Percentiles rank a stretch among this genome's conserved stretches.
Evolutionary conservation across 2,888 invertebrate genomes (phyloP).

Genomic region (Gymnocheta viridis): DNA sequence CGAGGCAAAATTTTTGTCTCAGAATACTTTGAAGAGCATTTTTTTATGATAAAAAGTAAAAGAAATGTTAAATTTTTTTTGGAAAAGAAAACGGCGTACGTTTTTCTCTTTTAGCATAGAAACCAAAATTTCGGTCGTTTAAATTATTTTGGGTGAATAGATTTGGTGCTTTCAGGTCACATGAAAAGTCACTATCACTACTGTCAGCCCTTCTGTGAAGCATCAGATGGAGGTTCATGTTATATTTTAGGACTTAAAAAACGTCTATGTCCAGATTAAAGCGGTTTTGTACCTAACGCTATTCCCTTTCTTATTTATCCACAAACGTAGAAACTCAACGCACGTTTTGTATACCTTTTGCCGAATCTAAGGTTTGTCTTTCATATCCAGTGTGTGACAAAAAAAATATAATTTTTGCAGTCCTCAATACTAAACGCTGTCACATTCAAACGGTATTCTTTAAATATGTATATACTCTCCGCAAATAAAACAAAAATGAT

Average conservation of each 20-base stretch:
- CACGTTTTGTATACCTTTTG: conserved; percentile 5
- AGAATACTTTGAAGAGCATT: too few relatives aligned
- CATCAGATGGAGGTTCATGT: conserved; percentile 4
- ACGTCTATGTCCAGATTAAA: too few relatives aligned
- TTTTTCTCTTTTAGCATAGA: too few relatives aligned
- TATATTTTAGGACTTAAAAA: too few relatives aligned
- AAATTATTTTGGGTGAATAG: not conserved
- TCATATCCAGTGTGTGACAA: not conserved
- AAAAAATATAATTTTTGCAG: conserved; percentile 24
- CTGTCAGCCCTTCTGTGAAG: not conserved
- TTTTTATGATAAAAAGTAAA: too few relatives aligned
- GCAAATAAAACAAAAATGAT: conserved; percentile 15
- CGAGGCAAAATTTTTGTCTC: too few relatives aligned
- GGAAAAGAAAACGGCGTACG: too few relatives aligned
- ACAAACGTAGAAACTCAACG: not conserved
- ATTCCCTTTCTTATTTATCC: not conserved
- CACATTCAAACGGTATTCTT: conserved; percentile 3
- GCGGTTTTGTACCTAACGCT: not conserved
- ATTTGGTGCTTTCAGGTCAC: not conserved
- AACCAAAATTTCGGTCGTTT: not conserved
- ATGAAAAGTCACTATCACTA: conserved; percentile 12
- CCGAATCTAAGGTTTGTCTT: conserved; percentile 12
- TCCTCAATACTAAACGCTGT: not conserved
- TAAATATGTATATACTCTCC: too few relatives aligned
- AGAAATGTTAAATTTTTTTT: too few relatives aligned